Conservation (phyloP, 2,888 invertebrate genomes). For the Caenorhabditis macrosperma region DNA sequence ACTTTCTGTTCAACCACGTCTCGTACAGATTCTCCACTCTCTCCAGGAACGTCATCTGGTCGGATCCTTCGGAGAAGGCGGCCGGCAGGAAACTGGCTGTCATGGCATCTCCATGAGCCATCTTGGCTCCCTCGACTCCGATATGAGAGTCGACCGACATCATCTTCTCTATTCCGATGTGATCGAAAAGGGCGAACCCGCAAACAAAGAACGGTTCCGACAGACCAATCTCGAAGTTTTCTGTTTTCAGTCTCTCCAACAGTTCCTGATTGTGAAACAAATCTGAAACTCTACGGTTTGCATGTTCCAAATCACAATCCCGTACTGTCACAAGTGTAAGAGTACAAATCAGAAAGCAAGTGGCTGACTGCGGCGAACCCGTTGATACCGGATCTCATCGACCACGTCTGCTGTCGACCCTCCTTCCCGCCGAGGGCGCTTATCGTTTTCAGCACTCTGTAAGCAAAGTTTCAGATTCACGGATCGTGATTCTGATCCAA, state of each 20-base stretch:
- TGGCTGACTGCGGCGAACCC: conserved; percentile 25
- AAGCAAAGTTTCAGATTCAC: background rate
- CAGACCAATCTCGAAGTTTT: conserved; percentile 69
- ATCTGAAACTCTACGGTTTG: conserved; percentile 44
- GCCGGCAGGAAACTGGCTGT: conserved; percentile 42
- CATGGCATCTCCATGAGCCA: conserved; percentile 44
- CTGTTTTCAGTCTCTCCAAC: conserved; percentile 54
- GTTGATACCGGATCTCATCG: conserved; percentile 31
- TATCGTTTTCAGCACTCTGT: conserved; percentile 19
- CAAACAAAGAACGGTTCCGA: conserved; percentile 67
- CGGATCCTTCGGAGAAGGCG: conserved; percentile 28
- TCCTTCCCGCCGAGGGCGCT: conserved; percentile 30
- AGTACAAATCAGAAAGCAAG: conserved; percentile 40
- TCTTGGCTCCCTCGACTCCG: conserved; percentile 41
- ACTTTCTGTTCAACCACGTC: conserved; percentile 18
- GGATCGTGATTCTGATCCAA: background rate
- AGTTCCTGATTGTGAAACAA: conserved; percentile 56
- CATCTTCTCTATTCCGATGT: conserved; percentile 47
- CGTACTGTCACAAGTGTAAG: conserved; percentile 40
- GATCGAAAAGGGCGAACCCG: conserved; percentile 58
- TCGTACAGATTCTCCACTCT: conserved; percentile 36
- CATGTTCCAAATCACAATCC: background rate
- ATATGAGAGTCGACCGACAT: conserved; percentile 53
- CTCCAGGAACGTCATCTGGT: conserved; percentile 33
- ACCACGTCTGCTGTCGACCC: conserved; percentile 36